Base-by-base conservation (phyloP, 2,888 invertebrate species). In the Molanna angustata region DNA sequence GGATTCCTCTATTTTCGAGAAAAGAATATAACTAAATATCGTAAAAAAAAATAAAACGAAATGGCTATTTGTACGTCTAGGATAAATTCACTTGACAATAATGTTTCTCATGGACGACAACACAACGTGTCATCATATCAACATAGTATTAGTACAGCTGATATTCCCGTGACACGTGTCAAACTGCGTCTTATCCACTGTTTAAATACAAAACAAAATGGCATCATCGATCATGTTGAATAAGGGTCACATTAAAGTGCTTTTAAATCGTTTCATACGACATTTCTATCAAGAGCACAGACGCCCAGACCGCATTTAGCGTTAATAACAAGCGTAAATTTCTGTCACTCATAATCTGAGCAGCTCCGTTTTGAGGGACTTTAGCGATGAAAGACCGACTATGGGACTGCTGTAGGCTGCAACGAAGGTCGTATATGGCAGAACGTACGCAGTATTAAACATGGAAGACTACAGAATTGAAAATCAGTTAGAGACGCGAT, bases 331-430 rank as follows among this genome's bases (percentile, higher is more conserved):
- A 49, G 57, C 47, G 56, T 53, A 45, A 58, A 56, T 56, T 56
- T 56, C 51, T 58, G 58, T 58, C 58, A 58, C 50, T 58, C 58
- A 56, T 58, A 56, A 58, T 58, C 51, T 58, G 49, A 35, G 22
- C 31, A 44, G 42, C 50, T 17, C 13, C 4, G 41, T 20, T 14
- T 6, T 19, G 21, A 7, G 4, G 27, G 11, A 27, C 11, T 27
- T 27, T 27, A 7, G 27, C 27, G 11, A 27, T 27, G 11, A 11
- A 27, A 4, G 27, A 27, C 27, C 27, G n/a, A n/a, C n/a, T n/a
- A n/a, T n/a, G n/a, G n/a, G n/a, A n/a, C n/a, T n/a, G n/a, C n/a
- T n/a, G n/a, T n/a, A n/a, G n/a, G n/a, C n/a, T n/a, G n/a, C n/a
- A n/a, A n/a, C n/a, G n/a, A n/a, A n/a, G n/a, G n/a, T n/a, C n/a